A percentile compares a stretch with the other conserved stretches of the same genome.
These are phyloP conservation scores for Oegoconia quadripuncta DNA, from an alignment of 2,888 invertebrate genomes.

Conservation along the genomic window DNA sequence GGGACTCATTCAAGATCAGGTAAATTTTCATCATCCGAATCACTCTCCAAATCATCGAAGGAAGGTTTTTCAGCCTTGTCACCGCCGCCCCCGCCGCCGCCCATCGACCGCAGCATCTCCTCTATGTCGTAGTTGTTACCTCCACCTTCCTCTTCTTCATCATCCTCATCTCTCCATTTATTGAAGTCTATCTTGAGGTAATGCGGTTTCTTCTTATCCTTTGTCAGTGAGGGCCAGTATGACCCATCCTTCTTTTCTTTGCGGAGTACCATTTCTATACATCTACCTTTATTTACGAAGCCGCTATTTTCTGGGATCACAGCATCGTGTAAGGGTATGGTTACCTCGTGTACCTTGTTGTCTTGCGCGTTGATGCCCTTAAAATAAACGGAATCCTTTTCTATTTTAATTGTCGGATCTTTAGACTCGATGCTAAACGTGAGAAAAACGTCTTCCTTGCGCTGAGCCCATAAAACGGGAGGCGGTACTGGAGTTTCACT, in stretches of 20 bases:
- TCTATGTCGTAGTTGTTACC: conserved; percentile 77
- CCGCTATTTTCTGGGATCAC: conserved; percentile 89
- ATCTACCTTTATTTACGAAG: conserved; percentile 85
- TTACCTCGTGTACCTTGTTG: conserved; percentile 91
- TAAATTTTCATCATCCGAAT: conserved; percentile 89
- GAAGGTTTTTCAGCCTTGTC: conserved; percentile 81
- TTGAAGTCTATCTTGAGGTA: conserved; percentile 99
- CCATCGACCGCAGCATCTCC: conserved; percentile 88
- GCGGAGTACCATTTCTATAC: conserved; percentile 85
- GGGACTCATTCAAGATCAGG: conserved; percentile 84
- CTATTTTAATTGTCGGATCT: conserved; percentile 89
- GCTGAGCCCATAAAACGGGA: conserved; percentile 96
- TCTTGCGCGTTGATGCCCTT: conserved; percentile 92
- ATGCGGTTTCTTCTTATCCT: conserved; percentile 93
- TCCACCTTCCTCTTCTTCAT: conserved; percentile 85
- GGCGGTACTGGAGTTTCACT: conserved; percentile 77
- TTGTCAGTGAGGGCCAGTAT: conserved; percentile 93
- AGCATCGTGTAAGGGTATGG: conserved; percentile 89
- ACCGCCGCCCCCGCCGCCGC: conserved; percentile 64
- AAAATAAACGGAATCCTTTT: conserved; percentile 87
- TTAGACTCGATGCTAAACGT: conserved; percentile 95
- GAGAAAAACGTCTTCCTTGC: conserved; percentile 88
- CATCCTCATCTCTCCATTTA: conserved; percentile 98
- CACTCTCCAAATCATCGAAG: conserved; percentile 87
- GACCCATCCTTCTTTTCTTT: conserved; percentile 86